Evolutionary conservation across 1,140 invertebrate genomes (phyloP), one percentile per base, ranked within the genome.

Genomic region (Prorops nasuta): DNA sequence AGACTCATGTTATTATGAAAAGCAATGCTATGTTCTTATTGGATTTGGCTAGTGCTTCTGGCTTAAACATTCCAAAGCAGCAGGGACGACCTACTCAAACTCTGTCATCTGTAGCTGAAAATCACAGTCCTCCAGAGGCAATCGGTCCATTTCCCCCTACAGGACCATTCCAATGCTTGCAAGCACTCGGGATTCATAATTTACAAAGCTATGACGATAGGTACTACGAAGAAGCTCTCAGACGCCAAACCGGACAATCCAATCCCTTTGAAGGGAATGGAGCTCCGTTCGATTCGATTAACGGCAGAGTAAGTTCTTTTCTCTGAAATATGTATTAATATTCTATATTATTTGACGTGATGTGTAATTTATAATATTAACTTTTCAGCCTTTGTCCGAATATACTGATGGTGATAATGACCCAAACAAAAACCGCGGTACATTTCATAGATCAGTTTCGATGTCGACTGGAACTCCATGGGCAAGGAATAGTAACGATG

Each of bases 21-120:
- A 92, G 94, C 65, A 98, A 98, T 74, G 93, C 96, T 0, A 85
- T 95, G 76, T 98, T 98, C 69, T 74, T 98, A 9, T 75, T 98
- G 42, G 94, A 97, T 66, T 70, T 98, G 37, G 88, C 89, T 1
- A 88, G 89, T 56, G 83, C 89, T 1, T 84, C 81, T 9, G 80
- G 81, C 9, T 54, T 80, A 1, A 80, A 67, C 36, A 74, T 77
- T 37, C 74, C 75, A 0, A 77, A 77, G 36, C 78, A 78, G 19
- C 78, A 80, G 20, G 69, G 80, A 54, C 61, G 82, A 12, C 76
- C 82, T 0, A 82, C 83, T 1, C 76, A 80, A 17, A 80, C 81
- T 17, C 76, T 85, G 76, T 79, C 82, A 8, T 79, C 81, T n/a
- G 78, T 85, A 40, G 79, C 83, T 9, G 84, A 84, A 56, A 81